Conservation (phyloP, 2,113 vertebrate genomes). For the Centropus bengalensis region DNA sequence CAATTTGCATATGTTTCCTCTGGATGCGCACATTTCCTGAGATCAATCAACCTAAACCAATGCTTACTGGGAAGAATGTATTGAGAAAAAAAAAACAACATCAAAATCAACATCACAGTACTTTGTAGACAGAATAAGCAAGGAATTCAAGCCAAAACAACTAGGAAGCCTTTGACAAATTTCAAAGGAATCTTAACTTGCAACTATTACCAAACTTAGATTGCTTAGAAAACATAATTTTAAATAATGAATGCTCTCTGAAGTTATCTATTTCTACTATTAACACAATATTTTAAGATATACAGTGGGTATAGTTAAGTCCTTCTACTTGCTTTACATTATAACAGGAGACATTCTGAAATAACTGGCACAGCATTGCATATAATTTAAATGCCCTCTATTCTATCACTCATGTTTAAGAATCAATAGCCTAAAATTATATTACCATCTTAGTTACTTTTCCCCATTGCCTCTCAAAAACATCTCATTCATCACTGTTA, state of each 20-base stretch:
- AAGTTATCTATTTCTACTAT: background rate
- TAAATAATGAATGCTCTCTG: background rate
- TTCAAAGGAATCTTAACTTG: background rate
- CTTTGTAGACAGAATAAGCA: background rate
- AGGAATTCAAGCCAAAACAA: background rate
- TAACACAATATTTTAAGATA: background rate
- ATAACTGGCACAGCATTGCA: background rate
- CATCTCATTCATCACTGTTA: background rate
- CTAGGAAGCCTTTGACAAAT: background rate
- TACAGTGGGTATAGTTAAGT: background rate
- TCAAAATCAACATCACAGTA: background rate
- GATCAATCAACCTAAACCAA: background rate
- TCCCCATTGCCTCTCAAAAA: background rate
- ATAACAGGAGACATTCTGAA: background rate
- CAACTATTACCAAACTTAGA: background rate
- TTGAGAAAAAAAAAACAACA: background rate
- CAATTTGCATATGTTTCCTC: background rate
- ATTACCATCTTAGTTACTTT: background rate
- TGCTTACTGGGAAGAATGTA: background rate
- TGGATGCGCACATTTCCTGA: background rate
- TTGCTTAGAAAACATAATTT: background rate
- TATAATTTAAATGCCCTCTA: background rate
- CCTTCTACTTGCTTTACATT: background rate
- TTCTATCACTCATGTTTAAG: background rate
- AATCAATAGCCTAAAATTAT: background rate